phyloP scores from a whole-genome alignment of 2,888 invertebrate genomes.

The Drosophila birchii region DNA sequence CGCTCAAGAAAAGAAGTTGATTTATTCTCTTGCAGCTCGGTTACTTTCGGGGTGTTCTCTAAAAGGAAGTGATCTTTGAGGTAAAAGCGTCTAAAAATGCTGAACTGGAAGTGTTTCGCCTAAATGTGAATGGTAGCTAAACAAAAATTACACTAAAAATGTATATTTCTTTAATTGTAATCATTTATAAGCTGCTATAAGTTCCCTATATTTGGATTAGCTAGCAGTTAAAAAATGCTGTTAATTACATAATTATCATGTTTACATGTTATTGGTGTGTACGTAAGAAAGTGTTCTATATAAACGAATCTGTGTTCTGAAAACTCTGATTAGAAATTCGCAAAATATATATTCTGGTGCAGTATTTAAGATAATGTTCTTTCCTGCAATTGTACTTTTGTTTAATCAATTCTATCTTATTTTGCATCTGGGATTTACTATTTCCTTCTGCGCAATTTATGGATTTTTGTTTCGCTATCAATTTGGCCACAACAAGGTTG shows the following conservation, averaged over 20 bases:
- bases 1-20: conserved; percentile 40
- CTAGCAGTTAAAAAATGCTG: not conserved
- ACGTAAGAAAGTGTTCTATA: not conserved
- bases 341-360: not conserved
- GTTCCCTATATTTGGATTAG: not conserved
- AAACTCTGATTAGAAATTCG: not conserved
- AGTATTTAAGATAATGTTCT: not conserved
- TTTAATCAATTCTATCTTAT: conserved; percentile 32
- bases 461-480: not conserved
- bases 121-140: not conserved
- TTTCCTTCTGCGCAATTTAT: conserved; percentile 7
- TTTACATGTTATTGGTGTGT: not conserved
- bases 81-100: not conserved
- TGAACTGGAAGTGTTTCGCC: not conserved
- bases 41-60: conserved; percentile 3
- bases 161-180: too few species aligned
- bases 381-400: conserved; percentile 15
- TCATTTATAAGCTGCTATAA: not conserved
- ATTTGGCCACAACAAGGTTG: not conserved
- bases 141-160: not conserved
- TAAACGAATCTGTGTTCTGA: not conserved
- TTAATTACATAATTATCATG: not conserved
- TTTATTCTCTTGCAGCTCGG: conserved; percentile 4
- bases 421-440: not conserved
- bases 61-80: not conserved